phyloP scores from a whole-genome alignment of 2,888 invertebrate species.

The Listrodromus nycthemerus region DNA sequence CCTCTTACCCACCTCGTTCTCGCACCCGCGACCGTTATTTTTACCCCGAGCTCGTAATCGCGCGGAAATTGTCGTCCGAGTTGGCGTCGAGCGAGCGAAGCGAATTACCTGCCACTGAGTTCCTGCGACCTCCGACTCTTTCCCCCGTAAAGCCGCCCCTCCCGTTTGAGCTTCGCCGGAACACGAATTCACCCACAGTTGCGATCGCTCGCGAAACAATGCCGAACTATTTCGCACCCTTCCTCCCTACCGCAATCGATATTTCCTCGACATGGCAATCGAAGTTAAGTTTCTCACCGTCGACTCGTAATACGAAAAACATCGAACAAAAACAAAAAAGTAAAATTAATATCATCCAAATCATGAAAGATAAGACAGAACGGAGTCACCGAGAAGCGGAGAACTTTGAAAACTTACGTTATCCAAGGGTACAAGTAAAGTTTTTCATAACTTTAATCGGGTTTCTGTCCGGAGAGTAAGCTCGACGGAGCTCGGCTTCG shows the following conservation, averaged over 20 bases:
- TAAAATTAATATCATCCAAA: too few species aligned
- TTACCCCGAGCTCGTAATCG: conserved; percentile 29
- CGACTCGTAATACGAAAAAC: not conserved
- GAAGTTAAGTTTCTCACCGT: not conserved
- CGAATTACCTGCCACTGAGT: conserved; percentile 32
- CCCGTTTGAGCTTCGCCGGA: not conserved
- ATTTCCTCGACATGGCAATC: not conserved
- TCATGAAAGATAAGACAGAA: not conserved
- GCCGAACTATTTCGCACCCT: not conserved
- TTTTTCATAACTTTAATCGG: conserved; percentile 78
- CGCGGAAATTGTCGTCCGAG: conserved; percentile 39
- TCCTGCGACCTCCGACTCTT: not conserved
- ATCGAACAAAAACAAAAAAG: not conserved
- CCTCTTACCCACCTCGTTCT: not conserved
- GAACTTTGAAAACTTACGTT: conserved; percentile 23
- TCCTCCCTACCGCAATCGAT: not conserved
- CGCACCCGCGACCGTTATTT: conserved; percentile 29
- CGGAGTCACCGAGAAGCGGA: conserved; percentile 36
- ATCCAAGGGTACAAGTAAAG: conserved; percentile 56
- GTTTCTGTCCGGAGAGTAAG: conserved; percentile 56
- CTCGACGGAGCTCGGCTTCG: conserved; percentile 4
- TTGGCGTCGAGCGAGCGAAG: conserved; percentile 12
- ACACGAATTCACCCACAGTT: not conserved
- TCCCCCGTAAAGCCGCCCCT: not conserved
- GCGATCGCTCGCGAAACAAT: not conserved